Base-by-base conservation (phyloP, 2,113 vertebrate genomes). In the Phocoena phocoena region DNA sequence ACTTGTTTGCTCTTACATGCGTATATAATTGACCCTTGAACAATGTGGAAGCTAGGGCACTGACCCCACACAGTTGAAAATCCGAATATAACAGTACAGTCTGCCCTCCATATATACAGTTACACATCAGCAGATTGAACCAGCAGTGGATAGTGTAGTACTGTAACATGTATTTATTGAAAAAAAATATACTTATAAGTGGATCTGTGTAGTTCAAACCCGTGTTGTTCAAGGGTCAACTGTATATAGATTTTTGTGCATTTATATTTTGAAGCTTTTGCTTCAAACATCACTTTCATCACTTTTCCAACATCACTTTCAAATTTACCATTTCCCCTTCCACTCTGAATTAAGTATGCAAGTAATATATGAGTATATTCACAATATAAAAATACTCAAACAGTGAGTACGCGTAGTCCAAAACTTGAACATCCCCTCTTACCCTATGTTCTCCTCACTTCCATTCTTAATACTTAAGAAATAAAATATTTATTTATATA, bases 301-400 rank as follows among this genome's bases (percentile, higher is more conserved):
- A n/a, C n/a, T n/a, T n/a, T 97, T 92, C n/a, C 67, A 90, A 12
- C 17, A 76, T 92, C 60, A 76, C 15, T 70, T 86, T 89, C 21
- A n/a, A 83, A 63, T 76, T 92, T 91, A 14, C 15, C 8, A 53
- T 70, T 65, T 77, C 4, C 33, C n/a, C 7, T 28, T 82, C 18
- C 6, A 6, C 26, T 12, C 31, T 41, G 58, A 88, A 31, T 82
- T 68, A 87, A 47, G 36, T 86, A 44, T 7, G 28, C 23, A 88
- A 80, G 44, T 90, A 65, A 91, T 36, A 60, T 33, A 26, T 65
- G 53, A 81, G 14, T 71, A 53, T 6, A 90, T 18, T 93, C 28
- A 63, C 28, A 23, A 20, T 53, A 50, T 58, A 70, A 85, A 93
- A 36, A n/a, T 81, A 77, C 50, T 76, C 15, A 23, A 76, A 36